Percentiles rank a stretch among this genome's conserved stretches.
Evolutionary conservation across 1,140 invertebrate genomes (phyloP).

Genomic region (Eulimnadia texana): DNA sequence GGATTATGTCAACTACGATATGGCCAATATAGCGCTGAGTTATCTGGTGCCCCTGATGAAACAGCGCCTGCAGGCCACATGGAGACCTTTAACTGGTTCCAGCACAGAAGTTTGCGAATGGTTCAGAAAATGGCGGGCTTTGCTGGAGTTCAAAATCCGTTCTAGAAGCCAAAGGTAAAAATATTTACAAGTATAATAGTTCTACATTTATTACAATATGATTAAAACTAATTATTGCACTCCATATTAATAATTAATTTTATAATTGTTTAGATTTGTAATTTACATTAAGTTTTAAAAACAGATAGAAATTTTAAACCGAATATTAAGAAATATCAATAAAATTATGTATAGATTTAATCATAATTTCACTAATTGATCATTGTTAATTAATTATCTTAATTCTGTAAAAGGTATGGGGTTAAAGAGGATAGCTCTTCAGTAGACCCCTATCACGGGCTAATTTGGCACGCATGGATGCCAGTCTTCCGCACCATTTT

Average conservation of each 20-base stretch:
- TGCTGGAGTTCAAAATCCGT: conserved; percentile 36
- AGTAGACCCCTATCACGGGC: conserved; percentile 58
- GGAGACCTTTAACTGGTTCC: conserved; percentile 56
- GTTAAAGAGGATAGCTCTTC: conserved; percentile 20
- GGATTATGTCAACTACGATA: conserved; percentile 46
- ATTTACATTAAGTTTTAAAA: too few species aligned
- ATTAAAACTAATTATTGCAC: too few species aligned
- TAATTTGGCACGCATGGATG: conserved; percentile 84
- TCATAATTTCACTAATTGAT: conserved; percentile 13
- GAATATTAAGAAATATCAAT: too few species aligned
- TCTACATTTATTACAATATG: too few species aligned
- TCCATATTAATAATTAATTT: too few species aligned
- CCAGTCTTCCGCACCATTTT: conserved; percentile 55
- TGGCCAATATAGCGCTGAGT: conserved; percentile 46
- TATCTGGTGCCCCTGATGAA: conserved; percentile 50
- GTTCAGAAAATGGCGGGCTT: conserved; percentile 54
- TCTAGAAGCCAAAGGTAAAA: background rate
- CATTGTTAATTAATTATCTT: conserved; percentile 1
- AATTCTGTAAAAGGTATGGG: background rate
- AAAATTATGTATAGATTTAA: conserved; percentile 30
- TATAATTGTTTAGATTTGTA: too few species aligned
- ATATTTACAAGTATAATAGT: too few species aligned
- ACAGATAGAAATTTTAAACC: too few species aligned
- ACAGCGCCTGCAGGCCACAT: conserved; percentile 42
- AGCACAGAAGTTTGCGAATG: conserved; percentile 38